Percentiles rank a stretch among this genome's conserved stretches.
phyloP scores from a whole-genome alignment of 2,113 vertebrate species.

The Tor tambroides region DNA sequence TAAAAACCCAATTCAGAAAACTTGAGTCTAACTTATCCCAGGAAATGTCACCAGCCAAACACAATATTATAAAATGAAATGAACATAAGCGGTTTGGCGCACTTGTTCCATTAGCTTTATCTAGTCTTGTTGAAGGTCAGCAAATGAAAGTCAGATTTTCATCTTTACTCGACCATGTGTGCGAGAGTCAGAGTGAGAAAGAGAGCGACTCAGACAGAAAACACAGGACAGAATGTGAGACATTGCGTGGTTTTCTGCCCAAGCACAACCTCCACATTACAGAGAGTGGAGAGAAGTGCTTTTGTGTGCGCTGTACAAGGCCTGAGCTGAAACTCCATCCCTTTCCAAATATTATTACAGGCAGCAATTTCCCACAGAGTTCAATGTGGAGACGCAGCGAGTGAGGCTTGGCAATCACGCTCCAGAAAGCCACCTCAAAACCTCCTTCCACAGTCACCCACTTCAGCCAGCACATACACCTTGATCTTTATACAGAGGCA shows the following conservation, averaged over 20 bases:
- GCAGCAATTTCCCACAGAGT: conserved; percentile 72
- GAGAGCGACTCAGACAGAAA: conserved; percentile 20
- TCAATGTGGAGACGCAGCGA: conserved; percentile 51
- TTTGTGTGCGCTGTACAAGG: conserved; percentile 72
- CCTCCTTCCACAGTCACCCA: conserved; percentile 43
- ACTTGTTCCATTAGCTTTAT: conserved; percentile 50
- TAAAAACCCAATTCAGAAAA: conserved; percentile 35
- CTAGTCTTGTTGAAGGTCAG: conserved; percentile 25
- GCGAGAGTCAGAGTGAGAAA: background rate
- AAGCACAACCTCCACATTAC: conserved; percentile 48
- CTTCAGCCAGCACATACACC: conserved; percentile 39
- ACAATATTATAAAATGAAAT: conserved; percentile 34
- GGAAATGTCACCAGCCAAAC: conserved; percentile 41
- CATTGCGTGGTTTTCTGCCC: conserved; percentile 46
- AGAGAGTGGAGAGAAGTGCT: conserved; percentile 62
- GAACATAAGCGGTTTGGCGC: background rate
- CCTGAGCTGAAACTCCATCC: conserved; percentile 78
- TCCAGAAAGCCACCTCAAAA: conserved; percentile 41
- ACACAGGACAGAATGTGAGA: conserved; percentile 25
- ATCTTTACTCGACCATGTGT: background rate
- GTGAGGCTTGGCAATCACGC: conserved; percentile 47
- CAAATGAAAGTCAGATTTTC: conserved; percentile 34
- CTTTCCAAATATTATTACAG: conserved; percentile 83
- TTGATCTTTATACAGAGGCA: conserved; percentile 18
- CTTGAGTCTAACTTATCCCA: conserved; percentile 25